Conservation (phyloP, 2,888 invertebrate genomes). For the Drosophila pseudotalamancana region DNA sequence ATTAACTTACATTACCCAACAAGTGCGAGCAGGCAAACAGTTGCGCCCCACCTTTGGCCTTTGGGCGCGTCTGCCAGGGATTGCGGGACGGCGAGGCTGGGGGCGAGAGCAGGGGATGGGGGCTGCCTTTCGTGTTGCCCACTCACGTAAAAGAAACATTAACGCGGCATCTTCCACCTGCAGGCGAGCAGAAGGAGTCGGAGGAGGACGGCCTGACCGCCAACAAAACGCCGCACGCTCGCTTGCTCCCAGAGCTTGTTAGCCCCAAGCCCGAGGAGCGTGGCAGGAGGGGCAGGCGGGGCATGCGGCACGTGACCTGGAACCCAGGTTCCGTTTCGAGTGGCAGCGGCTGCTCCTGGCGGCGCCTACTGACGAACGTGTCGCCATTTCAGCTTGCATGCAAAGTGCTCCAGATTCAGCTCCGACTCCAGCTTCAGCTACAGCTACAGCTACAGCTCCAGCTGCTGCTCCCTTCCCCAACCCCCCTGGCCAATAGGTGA, state of each 20-base stretch:
- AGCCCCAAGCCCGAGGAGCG: conserved; percentile 45
- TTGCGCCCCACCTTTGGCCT: no score
- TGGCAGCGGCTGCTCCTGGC: conserved; percentile 1
- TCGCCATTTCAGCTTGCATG: conserved; percentile 55
- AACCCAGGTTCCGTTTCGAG: conserved; percentile 5
- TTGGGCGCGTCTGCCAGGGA: background rate
- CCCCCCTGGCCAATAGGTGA: conserved; percentile 14
- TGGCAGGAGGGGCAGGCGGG: conserved; percentile 1
- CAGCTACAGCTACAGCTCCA: background rate
- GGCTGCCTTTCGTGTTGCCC: conserved; percentile 18
- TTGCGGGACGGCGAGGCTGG: background rate
- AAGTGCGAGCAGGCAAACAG: conserved; percentile 39
- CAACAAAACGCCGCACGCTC: conserved; percentile 48
- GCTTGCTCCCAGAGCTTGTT: conserved; percentile 67
- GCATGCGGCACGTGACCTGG: conserved; percentile 64
- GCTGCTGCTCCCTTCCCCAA: background rate
- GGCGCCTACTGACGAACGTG: conserved; percentile 44
- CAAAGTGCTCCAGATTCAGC: conserved; percentile 39
- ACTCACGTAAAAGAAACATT: conserved; percentile 77
- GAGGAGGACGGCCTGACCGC: background rate
- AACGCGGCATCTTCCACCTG: conserved; percentile 55
- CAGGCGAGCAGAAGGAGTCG: no score
- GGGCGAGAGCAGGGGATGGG: background rate
- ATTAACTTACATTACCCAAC: conserved; percentile 74
- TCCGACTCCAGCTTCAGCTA: background rate